phyloP scores from a whole-genome alignment of 2,888 invertebrate genomes.

The Papilio demoleus region DNA sequence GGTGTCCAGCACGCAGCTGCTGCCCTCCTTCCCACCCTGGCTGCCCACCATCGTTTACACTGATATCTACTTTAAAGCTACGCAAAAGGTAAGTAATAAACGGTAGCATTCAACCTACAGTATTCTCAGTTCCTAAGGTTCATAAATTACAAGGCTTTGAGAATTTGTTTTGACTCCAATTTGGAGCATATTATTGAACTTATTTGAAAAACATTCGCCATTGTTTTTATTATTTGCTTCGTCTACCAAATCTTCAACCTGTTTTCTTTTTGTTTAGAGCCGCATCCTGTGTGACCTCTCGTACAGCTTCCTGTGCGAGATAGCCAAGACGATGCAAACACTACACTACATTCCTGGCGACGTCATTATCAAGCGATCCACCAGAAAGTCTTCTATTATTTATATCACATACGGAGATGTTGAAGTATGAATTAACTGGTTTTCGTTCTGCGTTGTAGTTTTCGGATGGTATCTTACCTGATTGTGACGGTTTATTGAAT shows the following conservation, averaged over 20 bases:
- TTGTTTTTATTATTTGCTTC: background rate
- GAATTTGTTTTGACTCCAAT: no score
- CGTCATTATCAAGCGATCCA: constrained; percentile 62
- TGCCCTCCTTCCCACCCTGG: constrained; percentile 66
- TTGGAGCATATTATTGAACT: no score
- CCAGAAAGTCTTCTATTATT: constrained; percentile 62
- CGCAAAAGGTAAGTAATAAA: constrained; percentile 60
- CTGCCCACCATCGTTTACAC: constrained; percentile 60
- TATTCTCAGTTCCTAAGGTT: background rate
- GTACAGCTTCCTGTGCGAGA: constrained; percentile 64
- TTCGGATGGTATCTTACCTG: no score
- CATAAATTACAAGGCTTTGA: no score
- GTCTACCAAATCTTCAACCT: background rate
- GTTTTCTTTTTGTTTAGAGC: constrained; percentile 52
- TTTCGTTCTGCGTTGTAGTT: no score
- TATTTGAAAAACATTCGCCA: no score
- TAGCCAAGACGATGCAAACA: constrained; percentile 68
- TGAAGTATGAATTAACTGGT: constrained; percentile 54
- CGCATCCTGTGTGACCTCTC: constrained; percentile 65
- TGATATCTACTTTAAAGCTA: constrained; percentile 72
- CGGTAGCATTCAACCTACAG: background rate
- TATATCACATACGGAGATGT: constrained; percentile 72
- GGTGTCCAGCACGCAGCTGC: constrained; percentile 61
- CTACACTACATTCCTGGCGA: constrained; percentile 73
- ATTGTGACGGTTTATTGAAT: no score